Base-by-base conservation (phyloP, 1,140 invertebrate species). In the Psilanteris sp. region DNA sequence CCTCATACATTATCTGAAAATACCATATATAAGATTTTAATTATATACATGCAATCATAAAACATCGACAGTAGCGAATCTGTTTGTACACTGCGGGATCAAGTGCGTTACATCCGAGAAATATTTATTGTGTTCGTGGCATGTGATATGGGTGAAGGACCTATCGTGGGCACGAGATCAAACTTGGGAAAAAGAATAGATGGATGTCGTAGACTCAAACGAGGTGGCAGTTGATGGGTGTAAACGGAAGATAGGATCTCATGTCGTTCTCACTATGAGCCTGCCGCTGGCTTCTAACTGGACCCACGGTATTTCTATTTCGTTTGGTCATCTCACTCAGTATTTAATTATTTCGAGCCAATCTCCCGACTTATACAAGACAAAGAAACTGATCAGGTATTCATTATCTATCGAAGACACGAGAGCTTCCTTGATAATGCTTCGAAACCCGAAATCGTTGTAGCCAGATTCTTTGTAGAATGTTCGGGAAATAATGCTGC, bases 161-260 rank as follows among this genome's bases (percentile, higher is more conserved):
- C 72, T 52, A 52, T 66, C 59, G 50, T 43, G 11, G 44, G 26
- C 59, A 31, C 34, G 31, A 67, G 54, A 67, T 54, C 54, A 24
- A 43, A 39, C 48, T 46, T 52, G 41, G 55, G 52, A 61, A 77
- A 75, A 37, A 29, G 55, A 75, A 67, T 68, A 70, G 68, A 77
- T 73, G 57, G 67, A 79, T 77, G 67, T 64, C 61, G 32, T 73
- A 44, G 73, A 59, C 14, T 46, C 44, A 76, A 77, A 67, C 57
- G 64, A 79, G 77, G 77, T 79, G 77, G 77, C 77, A 77, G 67
- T 79, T 79, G 77, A 79, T 77, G 77, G 72, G 72, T 79, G 72
- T 79, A 79, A 79, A 77, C 72, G 71, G 39, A 61, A 78, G 77
- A 76, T 79, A 79, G 48, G 55, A 79, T 79, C 77, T 71, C 54